Base-by-base conservation (phyloP, 1,140 invertebrate species). In the Cydia amplana region DNA sequence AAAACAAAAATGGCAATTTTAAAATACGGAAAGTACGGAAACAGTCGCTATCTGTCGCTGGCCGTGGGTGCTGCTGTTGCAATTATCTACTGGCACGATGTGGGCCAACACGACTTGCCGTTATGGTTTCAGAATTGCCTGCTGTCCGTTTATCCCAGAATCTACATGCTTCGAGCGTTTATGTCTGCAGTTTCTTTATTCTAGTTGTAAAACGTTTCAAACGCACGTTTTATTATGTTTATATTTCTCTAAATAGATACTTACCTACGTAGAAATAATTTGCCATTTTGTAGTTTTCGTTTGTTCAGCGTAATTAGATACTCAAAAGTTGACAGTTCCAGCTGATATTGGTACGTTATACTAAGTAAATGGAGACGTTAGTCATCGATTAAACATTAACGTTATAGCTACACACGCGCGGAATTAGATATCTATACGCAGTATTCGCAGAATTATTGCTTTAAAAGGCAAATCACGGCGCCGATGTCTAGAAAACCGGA, bases 61-160 rank as follows among this genome's bases (percentile, higher is more conserved):
- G 12, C 64, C 65, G 65, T 36, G 28, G 65, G 28, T 32, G 25
- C 28, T 36, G 25, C 65, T 70, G 65, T 36, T 36, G 65, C 65
- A 70, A 70, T 36, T 40, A 43, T 14, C 40, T 43, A 23, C 65
- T 40, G 7, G 65, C 65, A 70, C 65, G 65, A 70, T 70, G 65
- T 70, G 65, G 65, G 65, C 32, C 65, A 70, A 36, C 65, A 70
- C 65, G 65, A 70, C 65, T 60, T 23, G 55, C 65, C 65, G 65
- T 70, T 70, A 70, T 32, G 65, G 65, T 20, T 70, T 70, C 65
- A 70, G 32, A 70, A 70, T 70, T 36, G 32, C 36, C 65, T 70
- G 36, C 65, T 70, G 65, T 43, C 64, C 65, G 65, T 70, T 70
- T 70, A 70, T 70, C 65, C 65, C 65, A 70, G 65, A 36, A 70